A percentile compares a stretch with the other conserved stretches of the same genome.
Evolutionary conservation across 2,113 vertebrate species (phyloP).

Genomic region (Amazona guildingii): DNA sequence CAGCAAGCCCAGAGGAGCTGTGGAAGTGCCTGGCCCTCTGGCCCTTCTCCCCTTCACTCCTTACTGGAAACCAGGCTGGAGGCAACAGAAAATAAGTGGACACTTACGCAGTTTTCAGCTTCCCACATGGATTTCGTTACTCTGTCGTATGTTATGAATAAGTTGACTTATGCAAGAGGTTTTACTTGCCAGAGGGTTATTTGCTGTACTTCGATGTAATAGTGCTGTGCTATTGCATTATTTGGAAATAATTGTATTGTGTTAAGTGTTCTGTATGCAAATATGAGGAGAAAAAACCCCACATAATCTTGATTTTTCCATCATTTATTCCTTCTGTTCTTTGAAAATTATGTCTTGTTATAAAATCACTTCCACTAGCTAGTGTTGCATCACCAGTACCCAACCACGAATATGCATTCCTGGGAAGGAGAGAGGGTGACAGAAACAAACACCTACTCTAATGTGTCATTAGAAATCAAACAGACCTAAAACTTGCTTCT

Average conservation of each 20-base stretch:
- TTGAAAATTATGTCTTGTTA: conserved; percentile 19
- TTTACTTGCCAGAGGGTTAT: background rate
- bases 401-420: background rate
- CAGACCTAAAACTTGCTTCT: conserved; percentile 48
- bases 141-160: background rate
- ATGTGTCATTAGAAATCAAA: conserved; percentile 68
- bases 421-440: conserved; percentile 51
- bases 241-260: background rate
- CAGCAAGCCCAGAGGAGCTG: background rate
- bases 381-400: conserved; percentile 20
- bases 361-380: conserved; percentile 30
- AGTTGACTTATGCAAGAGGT: background rate
- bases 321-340: background rate
- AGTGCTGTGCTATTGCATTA: background rate
- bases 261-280: background rate
- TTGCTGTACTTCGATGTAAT: background rate
- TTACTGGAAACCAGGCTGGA: background rate
- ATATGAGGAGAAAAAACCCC: background rate
- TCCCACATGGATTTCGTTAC: background rate
- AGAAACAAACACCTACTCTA: conserved; percentile 62
- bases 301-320: background rate
- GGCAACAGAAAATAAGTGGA: background rate
- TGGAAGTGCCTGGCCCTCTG: background rate
- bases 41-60: background rate
- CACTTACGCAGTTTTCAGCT: background rate